A percentile compares a stretch with the other conserved stretches of the same genome.
These are phyloP conservation scores for Caenorhabditis wallacei DNA, from an alignment of 2,888 invertebrate genomes.

Conservation along the genomic window DNA sequence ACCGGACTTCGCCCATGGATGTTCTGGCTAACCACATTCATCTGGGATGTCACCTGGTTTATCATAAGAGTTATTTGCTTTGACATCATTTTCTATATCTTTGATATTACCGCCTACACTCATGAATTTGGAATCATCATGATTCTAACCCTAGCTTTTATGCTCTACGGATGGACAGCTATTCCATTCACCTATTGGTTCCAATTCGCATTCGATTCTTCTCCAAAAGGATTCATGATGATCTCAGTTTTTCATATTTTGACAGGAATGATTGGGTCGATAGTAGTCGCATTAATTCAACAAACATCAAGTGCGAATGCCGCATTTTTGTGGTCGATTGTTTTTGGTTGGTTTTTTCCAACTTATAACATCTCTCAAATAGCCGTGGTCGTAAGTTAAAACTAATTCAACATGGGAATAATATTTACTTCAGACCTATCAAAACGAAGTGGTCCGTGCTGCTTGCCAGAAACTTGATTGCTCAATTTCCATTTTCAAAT, in stretches of 20 bases:
- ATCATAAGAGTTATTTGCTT: conserved; percentile 73
- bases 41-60: conserved; percentile 78
- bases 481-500: conserved; percentile 50
- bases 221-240: conserved; percentile 80
- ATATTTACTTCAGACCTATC: conserved; percentile 65
- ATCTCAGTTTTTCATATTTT: conserved; percentile 79
- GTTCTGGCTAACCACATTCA: conserved; percentile 77
- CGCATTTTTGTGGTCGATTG: conserved; percentile 60
- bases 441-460: conserved; percentile 75
- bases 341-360: conserved; percentile 70
- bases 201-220: conserved; percentile 77
- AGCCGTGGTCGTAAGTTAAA: conserved; percentile 50
- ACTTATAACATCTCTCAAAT: conserved; percentile 68
- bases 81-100: conserved; percentile 72
- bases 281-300: conserved; percentile 77
- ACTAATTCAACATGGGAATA: too few species aligned
- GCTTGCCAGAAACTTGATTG: conserved; percentile 75
- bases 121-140: conserved; percentile 61
- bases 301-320: conserved; percentile 68
- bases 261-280: conserved; percentile 79
- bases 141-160: conserved; percentile 64
- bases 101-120: conserved; percentile 71
- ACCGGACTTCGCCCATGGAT: conserved; percentile 77
- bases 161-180: conserved; percentile 76
- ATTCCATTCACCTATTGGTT: conserved; percentile 79